These are phyloP conservation scores for Pluvialis apricaria DNA, from an alignment of 2,113 vertebrate genomes.

Conservation along the genomic window DNA sequence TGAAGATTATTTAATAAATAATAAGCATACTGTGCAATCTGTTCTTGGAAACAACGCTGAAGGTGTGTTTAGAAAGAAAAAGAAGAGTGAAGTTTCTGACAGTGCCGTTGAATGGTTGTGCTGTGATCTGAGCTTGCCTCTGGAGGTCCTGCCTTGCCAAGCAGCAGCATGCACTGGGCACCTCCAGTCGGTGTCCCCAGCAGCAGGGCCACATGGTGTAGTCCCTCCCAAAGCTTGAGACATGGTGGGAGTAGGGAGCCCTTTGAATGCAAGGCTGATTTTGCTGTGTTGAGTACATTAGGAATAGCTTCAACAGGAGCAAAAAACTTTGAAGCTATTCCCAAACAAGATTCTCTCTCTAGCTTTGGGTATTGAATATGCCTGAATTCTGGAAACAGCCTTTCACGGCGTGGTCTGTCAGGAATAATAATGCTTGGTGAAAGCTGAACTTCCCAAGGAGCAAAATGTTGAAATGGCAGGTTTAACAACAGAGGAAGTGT, in stretches of 20 bases:
- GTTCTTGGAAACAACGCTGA: neutral
- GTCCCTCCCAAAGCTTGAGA: neutral
- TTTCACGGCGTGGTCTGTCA: neutral
- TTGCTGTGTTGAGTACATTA: neutral
- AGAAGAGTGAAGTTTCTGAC: neutral
- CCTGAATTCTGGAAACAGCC: neutral
- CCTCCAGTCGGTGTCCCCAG: neutral
- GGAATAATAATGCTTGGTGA: neutral
- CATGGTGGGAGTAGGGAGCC: neutral
- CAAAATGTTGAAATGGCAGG: neutral
- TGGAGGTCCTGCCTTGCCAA: neutral
- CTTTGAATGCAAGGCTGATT: neutral
- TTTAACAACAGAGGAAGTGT: neutral
- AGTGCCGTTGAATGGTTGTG: neutral
- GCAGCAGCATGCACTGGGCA: fast-evolving
- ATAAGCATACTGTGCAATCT: neutral
- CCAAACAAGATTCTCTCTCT: neutral
- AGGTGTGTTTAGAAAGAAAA: neutral
- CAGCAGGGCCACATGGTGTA: neutral
- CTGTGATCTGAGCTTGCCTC: neutral
- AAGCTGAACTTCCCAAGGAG: neutral
- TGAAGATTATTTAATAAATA: neutral
- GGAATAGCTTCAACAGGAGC: neutral
- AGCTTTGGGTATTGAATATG: neutral
- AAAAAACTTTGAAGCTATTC: neutral